Base-by-base conservation (phyloP, 2,888 invertebrate species). In the Rhopalosiphum nymphaeae region DNA sequence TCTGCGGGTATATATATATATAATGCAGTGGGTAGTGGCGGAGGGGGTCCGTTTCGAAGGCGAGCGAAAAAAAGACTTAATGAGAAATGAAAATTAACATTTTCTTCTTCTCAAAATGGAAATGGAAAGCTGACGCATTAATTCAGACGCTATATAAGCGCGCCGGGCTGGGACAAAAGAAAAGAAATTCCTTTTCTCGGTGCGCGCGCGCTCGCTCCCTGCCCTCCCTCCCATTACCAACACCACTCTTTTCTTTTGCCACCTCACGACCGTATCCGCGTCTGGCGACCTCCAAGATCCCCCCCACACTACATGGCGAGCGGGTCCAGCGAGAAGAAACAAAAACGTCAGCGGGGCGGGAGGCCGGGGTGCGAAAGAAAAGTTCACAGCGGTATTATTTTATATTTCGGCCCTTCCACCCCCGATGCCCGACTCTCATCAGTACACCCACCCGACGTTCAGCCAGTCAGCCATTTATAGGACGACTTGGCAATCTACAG, bases 11-110 rank as follows among this genome's bases (percentile, higher is more conserved):
- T 9, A n/a, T 49, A 87, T 29, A 29, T 44, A 42, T 42, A 42
- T n/a, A 42, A 42, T 26, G 49, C 46, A 61, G 93, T 78, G 42
- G n/a, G n/a, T 13, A n/a, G 42, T 26, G 67, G 46, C 36, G 87
- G 89, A 36, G 78, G 36, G 89, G 67, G 94, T 94, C 94, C 94
- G 91, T 94, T 91, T 57, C 86, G 94, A 94, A 94, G 94, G 94
- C 94, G 94, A 94, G 91, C 67, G 94, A 91, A 94, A 93, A 90
- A 93, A 90, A 90, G 94, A 94, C 94, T 94, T 94, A 94, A 94
- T 94, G 94, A 94, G 94, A 94, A 94, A 94, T 94, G 94, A 94
- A 94, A 94, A 94, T 94, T 94, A 94, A 94, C 94, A 94, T 94
- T 94, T 94, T 94, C 94, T 94, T 94, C 94, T 94, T 94, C 94